Evolutionary conservation across 2,797 vertebrate species (phyloP), one percentile per base, ranked within the genome.

Genomic region (Anguilla marmorata): DNA sequence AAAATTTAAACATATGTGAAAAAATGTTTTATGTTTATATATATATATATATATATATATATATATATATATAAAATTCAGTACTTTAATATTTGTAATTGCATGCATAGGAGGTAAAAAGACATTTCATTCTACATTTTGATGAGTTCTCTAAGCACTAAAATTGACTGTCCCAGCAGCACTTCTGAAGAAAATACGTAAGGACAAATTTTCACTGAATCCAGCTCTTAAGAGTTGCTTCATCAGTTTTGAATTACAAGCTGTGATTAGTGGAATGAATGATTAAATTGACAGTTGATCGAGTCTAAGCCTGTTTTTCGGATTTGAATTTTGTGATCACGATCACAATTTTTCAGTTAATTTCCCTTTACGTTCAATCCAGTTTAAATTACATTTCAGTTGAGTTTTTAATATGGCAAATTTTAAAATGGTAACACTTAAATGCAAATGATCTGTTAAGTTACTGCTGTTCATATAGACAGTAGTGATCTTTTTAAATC

Each of bases 371-470:
- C 7, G 0, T 74, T 2, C 14, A 74, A 37, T 37, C 69, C n/a
- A 69, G 21, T 69, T 2, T n/a, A 74, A 74, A 74, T 74, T 2
- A 74, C 69, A 74, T 74, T 14, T 74, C 8, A 12, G 27, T 33
- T 12, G 69, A 2, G 69, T 37, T 16, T 69, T 69, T 52, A 52
- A n/a, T 69, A 21, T n/a, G 21, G 6, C 30, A 74, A 74, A 30
- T 33, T 74, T 74, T 33, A 69, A 74, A 27, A 74, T 74, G 69
- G 69, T 33, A 74, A 74, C 69, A 74, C 30, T 74, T 27, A 74
- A 74, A 74, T 27, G 27, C 69, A 74, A 74, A 74, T 12, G 69
- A 74, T 74, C 8, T 37, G 30, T 30, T 74, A 74, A 72, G 66
- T 30, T 30, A 14, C 27, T 74, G 69, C 27, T 2, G 9, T 27